Evolutionary conservation across 2,888 invertebrate genomes (phyloP), one percentile per base, ranked within the genome.

Genomic region (Eurytoma adleriae): DNA sequence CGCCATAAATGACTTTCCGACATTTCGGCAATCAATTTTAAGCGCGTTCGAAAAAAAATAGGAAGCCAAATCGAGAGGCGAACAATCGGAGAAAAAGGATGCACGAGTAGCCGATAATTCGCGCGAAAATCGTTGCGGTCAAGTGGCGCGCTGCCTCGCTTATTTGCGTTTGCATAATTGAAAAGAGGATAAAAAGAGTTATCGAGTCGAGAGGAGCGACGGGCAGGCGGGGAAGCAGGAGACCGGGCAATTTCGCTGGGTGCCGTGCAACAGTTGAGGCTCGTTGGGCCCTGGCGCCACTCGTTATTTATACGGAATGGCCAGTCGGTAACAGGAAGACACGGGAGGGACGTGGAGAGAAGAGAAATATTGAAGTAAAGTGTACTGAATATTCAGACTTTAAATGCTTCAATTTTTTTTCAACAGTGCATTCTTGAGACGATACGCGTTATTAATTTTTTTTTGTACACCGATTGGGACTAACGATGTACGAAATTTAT

Each of bases 241-340:
- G 20, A 40, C 40, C 4, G 40, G 40, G 40, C 40, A 40, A 40
- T 40, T 40, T 40, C 40, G 40, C n/a, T 54, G 54, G 13, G 54
- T 54, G 54, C 54, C 14, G 54, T 54, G 54, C 54, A 61, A 14
- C n/a, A 61, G 27, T 56, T 52, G 14, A 79, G 82, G 77, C 78
- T 79, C 78, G 81, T 77, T 62, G 75, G 40, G 62, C 61, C 78
- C 64, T 90, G 90, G 90, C 90, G 90, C 90, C 90, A 90, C 90
- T 89, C 89, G 89, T 89, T 90, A 90, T 90, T 90, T 89, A 89
- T 89, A 54, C 20, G 62, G 70, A 70, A 71, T 48, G 77, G 67
- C 52, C 78, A 48, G 64, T 66, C 52, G 20, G 73, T 54, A 50
- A 56, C 66, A 48, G 68, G 75, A 27, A 64, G 70, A 70, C n/a